These are phyloP conservation scores for Drosophila varians DNA, from an alignment of 1,140 invertebrate genomes.

Conservation along the genomic window DNA sequence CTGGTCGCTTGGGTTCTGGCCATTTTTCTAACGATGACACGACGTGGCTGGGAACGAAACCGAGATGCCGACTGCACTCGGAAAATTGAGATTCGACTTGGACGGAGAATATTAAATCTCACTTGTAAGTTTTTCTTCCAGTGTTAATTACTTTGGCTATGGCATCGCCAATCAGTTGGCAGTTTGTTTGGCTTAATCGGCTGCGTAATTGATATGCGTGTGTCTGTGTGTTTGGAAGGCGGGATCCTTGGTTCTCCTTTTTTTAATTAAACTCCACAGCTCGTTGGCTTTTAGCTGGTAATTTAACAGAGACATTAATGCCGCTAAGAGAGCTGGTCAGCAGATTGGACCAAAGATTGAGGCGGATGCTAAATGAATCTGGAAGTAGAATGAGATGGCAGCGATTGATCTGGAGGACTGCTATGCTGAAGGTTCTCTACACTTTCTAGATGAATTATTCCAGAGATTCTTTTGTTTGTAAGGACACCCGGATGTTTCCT, in stretches of 20 bases:
- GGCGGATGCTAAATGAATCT: conserved; percentile 57
- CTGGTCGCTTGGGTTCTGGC: conserved; percentile 20
- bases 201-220: conserved; percentile 76
- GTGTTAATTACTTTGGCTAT: conserved; percentile 46
- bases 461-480: too few species aligned
- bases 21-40: conserved; percentile 76
- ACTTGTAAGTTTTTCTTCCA: neutral
- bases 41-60: conserved; percentile 3
- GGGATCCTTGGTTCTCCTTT: conserved; percentile 28
- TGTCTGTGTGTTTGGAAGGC: neutral
- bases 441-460: too few species aligned
- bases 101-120: neutral
- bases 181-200: conserved; percentile 79
- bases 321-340: conserved; percentile 6
- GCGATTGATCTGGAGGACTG: conserved; percentile 45
- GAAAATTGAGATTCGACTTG: neutral
- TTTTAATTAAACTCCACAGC: conserved; percentile 76
- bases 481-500: too few species aligned
- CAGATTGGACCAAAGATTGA: conserved; percentile 12
- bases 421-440: too few species aligned
- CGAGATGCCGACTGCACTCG: neutral
- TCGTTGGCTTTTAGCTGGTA: conserved; percentile 50
- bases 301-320: conserved; percentile 78
- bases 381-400: conserved; percentile 51
- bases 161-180: conserved; percentile 76